Conservation (phyloP, 1,140 invertebrate species). For the Samia ricini region DNA sequence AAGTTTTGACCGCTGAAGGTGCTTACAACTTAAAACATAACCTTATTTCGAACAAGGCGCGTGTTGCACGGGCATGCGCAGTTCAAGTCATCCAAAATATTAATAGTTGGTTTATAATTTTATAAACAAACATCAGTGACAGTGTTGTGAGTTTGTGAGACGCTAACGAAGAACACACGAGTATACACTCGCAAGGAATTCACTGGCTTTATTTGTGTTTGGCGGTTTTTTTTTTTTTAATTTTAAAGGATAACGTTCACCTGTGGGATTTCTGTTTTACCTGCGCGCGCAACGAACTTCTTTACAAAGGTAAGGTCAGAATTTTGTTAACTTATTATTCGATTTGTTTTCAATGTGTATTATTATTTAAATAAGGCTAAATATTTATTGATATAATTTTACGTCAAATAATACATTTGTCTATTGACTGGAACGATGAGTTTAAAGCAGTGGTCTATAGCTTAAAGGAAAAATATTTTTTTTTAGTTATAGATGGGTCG, state of each 20-base stretch:
- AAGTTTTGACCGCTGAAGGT: constrained; percentile 44
- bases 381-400: neutral
- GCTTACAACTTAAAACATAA: constrained; percentile 66
- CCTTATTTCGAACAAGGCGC: constrained; percentile 66
- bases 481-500: constrained; percentile 24
- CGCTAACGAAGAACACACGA: constrained; percentile 52
- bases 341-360: neutral
- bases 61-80: constrained; percentile 70
- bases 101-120: constrained; percentile 66
- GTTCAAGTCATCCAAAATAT: constrained; percentile 58
- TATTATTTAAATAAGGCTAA: neutral
- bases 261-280: constrained; percentile 69
- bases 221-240: constrained; percentile 27
- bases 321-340: neutral
- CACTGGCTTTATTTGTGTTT: constrained; percentile 6
- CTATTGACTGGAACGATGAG: neutral
- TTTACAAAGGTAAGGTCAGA: constrained; percentile 58
- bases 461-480: constrained; percentile 28
- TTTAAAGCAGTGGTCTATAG: neutral
- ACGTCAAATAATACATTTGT: neutral
- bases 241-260: constrained; percentile 61
- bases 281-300: constrained; percentile 67
- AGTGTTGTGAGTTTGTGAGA: constrained; percentile 44
- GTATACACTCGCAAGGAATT: constrained; percentile 11
- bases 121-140: constrained; percentile 68